These are phyloP conservation scores for Progne subis DNA, from an alignment of 2,113 vertebrate genomes.

Conservation along the genomic window DNA sequence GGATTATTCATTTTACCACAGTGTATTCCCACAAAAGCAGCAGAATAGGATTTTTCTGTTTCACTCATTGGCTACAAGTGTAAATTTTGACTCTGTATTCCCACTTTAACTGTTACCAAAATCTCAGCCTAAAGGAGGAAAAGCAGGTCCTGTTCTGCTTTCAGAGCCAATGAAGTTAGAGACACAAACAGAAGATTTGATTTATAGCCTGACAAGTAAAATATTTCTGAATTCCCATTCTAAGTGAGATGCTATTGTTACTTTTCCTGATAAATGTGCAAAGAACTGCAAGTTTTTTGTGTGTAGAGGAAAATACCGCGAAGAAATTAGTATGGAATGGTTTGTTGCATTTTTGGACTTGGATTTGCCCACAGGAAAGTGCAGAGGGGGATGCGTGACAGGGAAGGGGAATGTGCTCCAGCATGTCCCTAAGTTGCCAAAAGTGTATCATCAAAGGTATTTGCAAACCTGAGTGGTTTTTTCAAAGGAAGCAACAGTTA, in stretches of 20 bases:
- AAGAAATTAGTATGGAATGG: background rate
- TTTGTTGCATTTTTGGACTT: background rate
- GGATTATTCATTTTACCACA: background rate
- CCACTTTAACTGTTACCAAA: background rate
- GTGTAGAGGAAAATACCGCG: background rate
- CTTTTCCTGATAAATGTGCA: background rate
- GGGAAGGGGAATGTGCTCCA: background rate
- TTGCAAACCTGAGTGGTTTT: background rate
- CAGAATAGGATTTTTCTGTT: background rate
- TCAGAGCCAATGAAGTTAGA: background rate
- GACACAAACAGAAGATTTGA: background rate
- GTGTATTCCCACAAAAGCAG: background rate
- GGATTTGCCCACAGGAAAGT: background rate
- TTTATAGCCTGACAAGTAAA: background rate
- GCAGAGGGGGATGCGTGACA: background rate
- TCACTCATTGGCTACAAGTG: background rate
- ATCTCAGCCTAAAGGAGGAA: background rate
- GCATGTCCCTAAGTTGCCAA: background rate
- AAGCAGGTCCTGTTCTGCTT: background rate
- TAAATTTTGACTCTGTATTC: background rate
- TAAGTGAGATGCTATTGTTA: background rate
- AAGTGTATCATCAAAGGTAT: background rate
- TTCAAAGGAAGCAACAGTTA: background rate
- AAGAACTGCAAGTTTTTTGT: background rate
- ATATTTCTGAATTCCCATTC: background rate